These are phyloP conservation scores for Stenchaetothrips biformis DNA, from an alignment of 2,888 invertebrate genomes.

Conservation along the genomic window DNA sequence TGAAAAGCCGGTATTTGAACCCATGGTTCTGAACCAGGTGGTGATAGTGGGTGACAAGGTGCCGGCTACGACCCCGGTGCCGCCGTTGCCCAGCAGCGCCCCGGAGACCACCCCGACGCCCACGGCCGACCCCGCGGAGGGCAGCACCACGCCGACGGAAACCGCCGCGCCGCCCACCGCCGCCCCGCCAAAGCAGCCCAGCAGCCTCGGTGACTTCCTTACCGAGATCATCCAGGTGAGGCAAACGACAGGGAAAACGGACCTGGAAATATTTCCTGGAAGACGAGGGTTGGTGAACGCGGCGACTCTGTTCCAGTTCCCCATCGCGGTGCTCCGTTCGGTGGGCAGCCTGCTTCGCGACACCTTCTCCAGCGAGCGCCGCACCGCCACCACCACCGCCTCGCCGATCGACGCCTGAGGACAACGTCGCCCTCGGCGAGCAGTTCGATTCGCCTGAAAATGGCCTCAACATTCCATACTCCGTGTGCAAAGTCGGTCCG, in stretches of 20 bases:
- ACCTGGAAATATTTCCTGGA: background rate
- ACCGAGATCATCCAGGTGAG: slow-evolving; percentile 4
- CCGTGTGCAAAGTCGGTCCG: no score
- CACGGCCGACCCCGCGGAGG: background rate
- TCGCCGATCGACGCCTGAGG: background rate
- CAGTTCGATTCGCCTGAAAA: no score
- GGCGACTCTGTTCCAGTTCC: background rate
- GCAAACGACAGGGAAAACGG: background rate
- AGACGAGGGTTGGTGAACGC: background rate
- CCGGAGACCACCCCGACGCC: no score
- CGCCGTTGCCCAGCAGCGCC: no score
- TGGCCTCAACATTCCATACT: no score
- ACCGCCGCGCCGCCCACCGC: background rate
- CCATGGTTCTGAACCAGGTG: background rate
- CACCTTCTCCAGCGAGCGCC: background rate
- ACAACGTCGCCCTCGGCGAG: no score
- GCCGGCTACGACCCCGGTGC: background rate
- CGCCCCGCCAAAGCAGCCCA: background rate
- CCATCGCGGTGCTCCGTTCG: background rate
- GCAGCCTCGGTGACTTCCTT: background rate
- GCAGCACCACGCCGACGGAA: background rate
- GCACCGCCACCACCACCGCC: background rate
- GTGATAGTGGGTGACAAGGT: background rate
- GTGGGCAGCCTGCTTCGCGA: background rate
- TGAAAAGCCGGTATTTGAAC: no score